phyloP scores from a whole-genome alignment of 2,113 vertebrate species.

The Aptenodytes patagonicus region DNA sequence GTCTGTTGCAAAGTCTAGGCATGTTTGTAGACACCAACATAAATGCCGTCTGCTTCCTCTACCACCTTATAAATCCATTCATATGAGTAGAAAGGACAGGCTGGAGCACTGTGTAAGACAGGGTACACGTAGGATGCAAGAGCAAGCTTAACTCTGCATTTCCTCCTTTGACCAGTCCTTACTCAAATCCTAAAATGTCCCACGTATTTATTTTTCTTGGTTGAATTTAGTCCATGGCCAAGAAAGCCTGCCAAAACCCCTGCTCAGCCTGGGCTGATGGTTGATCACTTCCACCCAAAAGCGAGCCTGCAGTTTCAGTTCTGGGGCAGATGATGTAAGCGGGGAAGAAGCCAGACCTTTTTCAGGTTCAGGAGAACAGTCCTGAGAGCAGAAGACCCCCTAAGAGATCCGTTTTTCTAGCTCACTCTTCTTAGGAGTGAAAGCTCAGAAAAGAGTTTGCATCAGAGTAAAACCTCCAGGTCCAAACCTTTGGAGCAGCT shows the following conservation, averaged over 20 bases:
- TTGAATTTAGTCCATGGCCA: not conserved
- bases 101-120: not conserved
- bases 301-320: not conserved
- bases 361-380: not conserved
- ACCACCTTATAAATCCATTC: not conserved
- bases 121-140: fast-evolving
- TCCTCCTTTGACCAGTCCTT: not conserved
- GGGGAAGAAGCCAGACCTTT: not conserved
- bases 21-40: not conserved
- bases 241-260: not conserved
- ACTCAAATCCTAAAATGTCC: not conserved
- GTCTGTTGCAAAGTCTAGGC: not conserved
- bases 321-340: not conserved
- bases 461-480: not conserved
- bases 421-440: not conserved
- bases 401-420: not conserved
- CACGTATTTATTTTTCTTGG: not conserved
- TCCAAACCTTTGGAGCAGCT: not conserved
- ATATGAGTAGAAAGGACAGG: not conserved
- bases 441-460: not conserved
- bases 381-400: not conserved
- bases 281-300: not conserved
- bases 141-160: not conserved
- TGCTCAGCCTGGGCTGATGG: not conserved
- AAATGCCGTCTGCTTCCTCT: not conserved